phyloP scores from a whole-genome alignment of 1,140 invertebrate genomes.

The Lasaia peninsularis region DNA sequence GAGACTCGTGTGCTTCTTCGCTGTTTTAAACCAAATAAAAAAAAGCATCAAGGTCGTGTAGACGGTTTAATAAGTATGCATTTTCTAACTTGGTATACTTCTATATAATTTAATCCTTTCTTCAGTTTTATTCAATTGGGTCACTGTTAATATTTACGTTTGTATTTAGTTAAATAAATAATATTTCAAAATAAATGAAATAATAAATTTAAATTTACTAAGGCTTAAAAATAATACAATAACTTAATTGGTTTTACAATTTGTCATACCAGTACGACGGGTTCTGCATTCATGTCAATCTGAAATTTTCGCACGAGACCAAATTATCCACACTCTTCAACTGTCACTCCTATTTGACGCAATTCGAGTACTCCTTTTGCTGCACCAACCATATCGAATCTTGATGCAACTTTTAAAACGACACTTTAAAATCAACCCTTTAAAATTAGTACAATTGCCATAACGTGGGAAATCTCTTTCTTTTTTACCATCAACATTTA shows the following conservation, averaged over 20 bases:
- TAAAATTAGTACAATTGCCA: constrained; percentile 24
- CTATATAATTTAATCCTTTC: no score
- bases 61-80: no score
- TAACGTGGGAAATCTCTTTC: constrained; percentile 48
- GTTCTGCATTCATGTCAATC: constrained; percentile 40
- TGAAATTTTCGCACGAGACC: constrained; percentile 58
- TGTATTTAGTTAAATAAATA: no score
- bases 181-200: no score
- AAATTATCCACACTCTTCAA: constrained; percentile 58
- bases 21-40: no score
- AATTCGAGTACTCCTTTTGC: constrained; percentile 42
- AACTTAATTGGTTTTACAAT: constrained; percentile 25
- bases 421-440: constrained; percentile 65
- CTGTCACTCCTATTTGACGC: constrained; percentile 63
- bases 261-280: constrained; percentile 33
- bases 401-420: constrained; percentile 61
- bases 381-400: constrained; percentile 57
- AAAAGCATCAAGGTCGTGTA: no score
- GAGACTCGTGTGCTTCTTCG: no score
- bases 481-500: constrained; percentile 17
- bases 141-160: no score
- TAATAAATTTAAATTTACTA: background rate
- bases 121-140: no score
- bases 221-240: background rate
- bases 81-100: no score